Percentiles rank a stretch among this genome's conserved stretches.
Evolutionary conservation across 1,140 invertebrate genomes (phyloP).

Genomic region (Penaeus indicus): DNA sequence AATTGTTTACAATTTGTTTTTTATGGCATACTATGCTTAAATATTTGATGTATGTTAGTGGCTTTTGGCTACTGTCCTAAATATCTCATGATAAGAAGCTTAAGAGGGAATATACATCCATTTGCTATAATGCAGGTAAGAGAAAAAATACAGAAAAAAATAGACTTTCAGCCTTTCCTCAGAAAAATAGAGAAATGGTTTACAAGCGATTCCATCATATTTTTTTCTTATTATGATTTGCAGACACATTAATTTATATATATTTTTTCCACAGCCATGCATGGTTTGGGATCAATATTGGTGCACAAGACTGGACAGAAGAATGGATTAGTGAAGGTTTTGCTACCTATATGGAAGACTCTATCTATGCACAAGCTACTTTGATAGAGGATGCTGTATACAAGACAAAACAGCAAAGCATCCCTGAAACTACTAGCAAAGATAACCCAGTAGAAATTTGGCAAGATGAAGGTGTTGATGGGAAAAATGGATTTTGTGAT

Average conservation of each 20-base stretch:
- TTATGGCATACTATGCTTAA: no score
- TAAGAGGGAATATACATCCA: no score
- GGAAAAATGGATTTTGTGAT: background rate
- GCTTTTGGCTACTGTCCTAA: background rate
- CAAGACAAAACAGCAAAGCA: background rate
- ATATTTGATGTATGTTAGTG: background rate
- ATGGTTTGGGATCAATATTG: slow-evolving; percentile 72
- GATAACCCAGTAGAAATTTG: background rate
- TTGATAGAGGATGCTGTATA: slow-evolving; percentile 32
- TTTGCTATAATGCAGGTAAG: no score
- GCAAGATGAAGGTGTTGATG: background rate
- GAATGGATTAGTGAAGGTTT: slow-evolving; percentile 74
- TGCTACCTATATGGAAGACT: slow-evolving; percentile 72
- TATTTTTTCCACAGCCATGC: slow-evolving; percentile 68
- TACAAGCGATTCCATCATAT: background rate
- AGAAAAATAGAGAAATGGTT: no score
- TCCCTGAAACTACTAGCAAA: background rate
- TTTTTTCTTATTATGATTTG: background rate
- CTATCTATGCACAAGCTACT: slow-evolving; percentile 68
- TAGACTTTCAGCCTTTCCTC: no score
- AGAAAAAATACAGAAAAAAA: no score
- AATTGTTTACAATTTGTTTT: no score
- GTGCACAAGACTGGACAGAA: slow-evolving; percentile 72
- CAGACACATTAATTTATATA: background rate
- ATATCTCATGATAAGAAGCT: no score